Evolutionary conservation across 2,888 invertebrate genomes (phyloP).

Genomic region (Sphinx pinastri): DNA sequence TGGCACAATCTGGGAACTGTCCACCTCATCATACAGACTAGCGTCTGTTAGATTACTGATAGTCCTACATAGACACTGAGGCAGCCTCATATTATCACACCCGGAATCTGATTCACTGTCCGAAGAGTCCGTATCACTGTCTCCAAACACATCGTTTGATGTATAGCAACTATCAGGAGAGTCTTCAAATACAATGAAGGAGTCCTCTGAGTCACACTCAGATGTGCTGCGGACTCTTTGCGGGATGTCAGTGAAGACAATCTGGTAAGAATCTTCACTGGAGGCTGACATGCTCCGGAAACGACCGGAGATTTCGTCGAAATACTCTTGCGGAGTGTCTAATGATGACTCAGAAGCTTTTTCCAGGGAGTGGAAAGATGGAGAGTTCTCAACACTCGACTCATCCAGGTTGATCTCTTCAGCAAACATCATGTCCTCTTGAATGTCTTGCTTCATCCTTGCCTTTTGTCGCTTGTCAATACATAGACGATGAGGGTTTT

Average conservation of each 20-base stretch:
- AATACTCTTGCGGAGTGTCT: constrained; percentile 48
- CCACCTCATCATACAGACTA: constrained; percentile 66
- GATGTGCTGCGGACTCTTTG: constrained; percentile 57
- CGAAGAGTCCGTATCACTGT: constrained; percentile 38
- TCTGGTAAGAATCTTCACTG: constrained; percentile 77
- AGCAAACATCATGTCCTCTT: constrained; percentile 59
- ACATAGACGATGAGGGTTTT: constrained; percentile 50
- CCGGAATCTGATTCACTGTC: constrained; percentile 54
- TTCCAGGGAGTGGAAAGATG: constrained; percentile 38
- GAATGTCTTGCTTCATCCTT: constrained; percentile 51
- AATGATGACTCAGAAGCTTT: constrained; percentile 29
- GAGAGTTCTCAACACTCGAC: constrained; percentile 56
- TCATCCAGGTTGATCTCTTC: constrained; percentile 56
- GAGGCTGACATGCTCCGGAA: constrained; percentile 61
- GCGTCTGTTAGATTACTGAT: constrained; percentile 70
- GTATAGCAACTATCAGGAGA: constrained; percentile 71
- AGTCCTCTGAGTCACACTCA: constrained; percentile 85
- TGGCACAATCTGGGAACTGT: constrained; percentile 52
- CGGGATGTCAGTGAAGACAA: constrained; percentile 68
- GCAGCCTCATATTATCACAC: constrained; percentile 50
- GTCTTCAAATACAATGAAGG: constrained; percentile 81
- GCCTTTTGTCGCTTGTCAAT: constrained; percentile 51
- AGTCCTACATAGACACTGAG: constrained; percentile 61
- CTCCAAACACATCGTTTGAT: constrained; percentile 69
- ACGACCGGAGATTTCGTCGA: constrained; percentile 70